Percentiles rank a stretch among this genome's conserved stretches.
Conservation (phyloP, 2,113 vertebrate species). For the Pachycephala philippinensis region DNA sequence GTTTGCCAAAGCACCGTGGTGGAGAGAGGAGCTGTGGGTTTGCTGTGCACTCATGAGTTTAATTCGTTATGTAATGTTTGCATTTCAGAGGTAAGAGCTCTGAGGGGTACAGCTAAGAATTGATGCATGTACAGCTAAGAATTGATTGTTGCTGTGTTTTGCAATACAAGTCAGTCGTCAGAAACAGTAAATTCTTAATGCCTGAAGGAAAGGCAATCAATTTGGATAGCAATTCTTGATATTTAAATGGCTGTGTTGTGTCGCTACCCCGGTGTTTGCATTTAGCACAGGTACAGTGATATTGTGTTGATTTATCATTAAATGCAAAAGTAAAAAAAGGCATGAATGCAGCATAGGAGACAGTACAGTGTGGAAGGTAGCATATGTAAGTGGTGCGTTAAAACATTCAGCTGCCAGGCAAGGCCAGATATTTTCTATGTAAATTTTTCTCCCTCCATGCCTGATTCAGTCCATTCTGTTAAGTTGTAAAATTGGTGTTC, state of each 20-base stretch:
- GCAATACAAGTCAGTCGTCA: background rate
- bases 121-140: background rate
- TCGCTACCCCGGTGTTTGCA: background rate
- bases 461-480: background rate
- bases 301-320: background rate
- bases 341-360: background rate
- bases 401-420: background rate
- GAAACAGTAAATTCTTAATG: background rate
- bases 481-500: background rate
- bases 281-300: background rate
- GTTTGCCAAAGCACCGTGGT: background rate
- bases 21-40: background rate
- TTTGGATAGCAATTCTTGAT: background rate
- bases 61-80: background rate
- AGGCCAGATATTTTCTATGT: background rate
- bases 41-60: constrained; percentile 3
- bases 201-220: background rate
- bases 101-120: background rate
- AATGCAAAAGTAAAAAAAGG: background rate
- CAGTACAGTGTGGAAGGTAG: background rate
- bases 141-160: background rate
- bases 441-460: background rate
- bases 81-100: background rate
- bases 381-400: background rate
- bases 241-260: background rate